These are phyloP conservation scores for Trematocara unimaculatum DNA, from an alignment of 2,113 vertebrate genomes.

Conservation along the genomic window DNA sequence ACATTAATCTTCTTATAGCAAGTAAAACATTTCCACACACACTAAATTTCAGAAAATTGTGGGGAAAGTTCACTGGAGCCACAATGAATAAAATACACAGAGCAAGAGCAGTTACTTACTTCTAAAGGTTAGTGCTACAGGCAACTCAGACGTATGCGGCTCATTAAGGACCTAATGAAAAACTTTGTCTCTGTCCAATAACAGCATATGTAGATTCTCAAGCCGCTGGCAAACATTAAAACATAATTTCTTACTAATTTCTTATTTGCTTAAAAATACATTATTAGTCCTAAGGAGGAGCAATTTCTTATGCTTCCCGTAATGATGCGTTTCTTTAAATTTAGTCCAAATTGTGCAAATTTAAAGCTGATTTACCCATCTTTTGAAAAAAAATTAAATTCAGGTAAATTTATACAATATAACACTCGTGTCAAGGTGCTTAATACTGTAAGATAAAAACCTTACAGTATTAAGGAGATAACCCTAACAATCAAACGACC, in stretches of 20 bases:
- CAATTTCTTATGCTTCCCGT: neutral
- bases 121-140: conserved; percentile 10
- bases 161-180: conserved; percentile 27
- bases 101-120: neutral
- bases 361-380: neutral
- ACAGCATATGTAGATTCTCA: neutral
- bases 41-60: neutral
- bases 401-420: neutral
- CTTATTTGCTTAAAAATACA: neutral
- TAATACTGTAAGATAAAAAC: neutral
- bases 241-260: conserved; percentile 1
- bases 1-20: neutral
- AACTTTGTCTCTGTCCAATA: neutral
- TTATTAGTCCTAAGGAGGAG: neutral
- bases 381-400: neutral
- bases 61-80: neutral
- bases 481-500: neutral
- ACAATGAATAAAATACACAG: neutral
- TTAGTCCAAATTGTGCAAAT: neutral
- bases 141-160: neutral
- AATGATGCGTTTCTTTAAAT: neutral
- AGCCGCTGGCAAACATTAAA: conserved; percentile 2
- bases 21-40: neutral
- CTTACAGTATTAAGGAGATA: neutral
- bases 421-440: neutral